phyloP scores from a whole-genome alignment of 2,797 vertebrate genomes.

The Limnodromus scolopaceus region DNA sequence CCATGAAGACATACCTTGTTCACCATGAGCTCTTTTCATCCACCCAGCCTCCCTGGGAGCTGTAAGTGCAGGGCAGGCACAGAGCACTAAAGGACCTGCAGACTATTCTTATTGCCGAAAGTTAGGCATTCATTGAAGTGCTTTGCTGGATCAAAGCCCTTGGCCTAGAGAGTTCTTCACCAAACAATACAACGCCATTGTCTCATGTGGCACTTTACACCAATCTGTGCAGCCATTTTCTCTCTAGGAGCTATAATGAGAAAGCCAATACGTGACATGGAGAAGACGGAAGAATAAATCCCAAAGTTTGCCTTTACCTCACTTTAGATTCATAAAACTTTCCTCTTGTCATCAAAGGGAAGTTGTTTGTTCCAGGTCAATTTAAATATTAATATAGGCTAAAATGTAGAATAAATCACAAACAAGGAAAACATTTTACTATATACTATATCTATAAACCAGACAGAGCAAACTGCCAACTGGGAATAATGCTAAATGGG shows the following conservation, averaged over 20 bases:
- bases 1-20: background rate
- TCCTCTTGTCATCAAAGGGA: background rate
- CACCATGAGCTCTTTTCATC: background rate
- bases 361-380: background rate
- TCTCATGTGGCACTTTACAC: background rate
- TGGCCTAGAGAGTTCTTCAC: background rate
- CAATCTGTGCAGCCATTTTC: background rate
- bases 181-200: background rate
- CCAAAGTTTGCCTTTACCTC: background rate
- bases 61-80: background rate
- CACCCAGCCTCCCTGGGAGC: background rate
- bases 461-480: background rate
- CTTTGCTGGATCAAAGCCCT: background rate
- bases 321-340: background rate
- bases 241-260: background rate
- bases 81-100: background rate
- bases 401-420: background rate
- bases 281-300: background rate
- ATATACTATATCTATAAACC: background rate
- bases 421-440: background rate
- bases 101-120: background rate
- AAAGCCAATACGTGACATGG: background rate
- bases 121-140: background rate
- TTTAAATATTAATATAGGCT: slow-evolving; percentile 32
- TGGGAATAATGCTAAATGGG: slow-evolving; percentile 26